A percentile compares a stretch with the other conserved stretches of the same genome.
phyloP scores from a whole-genome alignment of 2,797 vertebrate genomes.

The Hirundo rustica region DNA sequence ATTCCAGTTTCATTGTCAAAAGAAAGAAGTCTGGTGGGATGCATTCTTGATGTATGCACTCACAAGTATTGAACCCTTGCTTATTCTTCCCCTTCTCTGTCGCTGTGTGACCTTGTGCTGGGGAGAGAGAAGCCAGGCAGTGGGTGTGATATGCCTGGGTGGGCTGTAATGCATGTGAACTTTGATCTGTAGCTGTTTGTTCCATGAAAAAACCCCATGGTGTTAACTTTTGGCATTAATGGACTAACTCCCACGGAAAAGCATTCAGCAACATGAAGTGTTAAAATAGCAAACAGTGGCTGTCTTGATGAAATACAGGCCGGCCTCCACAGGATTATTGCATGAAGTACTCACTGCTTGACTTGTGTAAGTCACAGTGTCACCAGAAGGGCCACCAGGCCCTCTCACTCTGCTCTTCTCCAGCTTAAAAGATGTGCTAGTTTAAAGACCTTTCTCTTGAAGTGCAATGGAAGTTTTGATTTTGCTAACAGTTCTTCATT shows the following conservation, averaged over 20 bases:
- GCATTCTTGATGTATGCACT: constrained; percentile 13
- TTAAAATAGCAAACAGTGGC: constrained; percentile 9
- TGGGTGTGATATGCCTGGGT: constrained; percentile 35
- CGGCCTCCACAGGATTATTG: not conserved
- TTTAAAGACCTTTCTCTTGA: not conserved
- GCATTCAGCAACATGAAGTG: not conserved
- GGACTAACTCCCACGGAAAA: not conserved
- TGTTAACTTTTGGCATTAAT: constrained; percentile 24
- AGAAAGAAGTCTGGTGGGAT: constrained; percentile 25
- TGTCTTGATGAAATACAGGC: constrained; percentile 1
- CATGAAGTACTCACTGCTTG: not conserved
- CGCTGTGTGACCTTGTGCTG: not conserved
- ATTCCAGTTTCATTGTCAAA: constrained; percentile 17
- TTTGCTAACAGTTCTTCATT: not conserved
- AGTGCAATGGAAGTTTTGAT: not conserved
- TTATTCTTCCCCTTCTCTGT: constrained; percentile 16
- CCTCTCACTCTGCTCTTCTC: not conserved
- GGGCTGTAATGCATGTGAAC: constrained; percentile 34
- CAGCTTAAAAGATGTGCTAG: not conserved
- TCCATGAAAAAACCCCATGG: not conserved
- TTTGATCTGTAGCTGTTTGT: constrained; percentile 51
- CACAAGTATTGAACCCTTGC: constrained; percentile 8
- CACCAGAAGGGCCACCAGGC: not conserved
- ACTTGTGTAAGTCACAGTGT: not conserved
- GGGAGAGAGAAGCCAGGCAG: not conserved